Evolutionary conservation across 1,140 invertebrate genomes (phyloP), one percentile per base, ranked within the genome.

Genomic region (Onthophagus taurus): DNA sequence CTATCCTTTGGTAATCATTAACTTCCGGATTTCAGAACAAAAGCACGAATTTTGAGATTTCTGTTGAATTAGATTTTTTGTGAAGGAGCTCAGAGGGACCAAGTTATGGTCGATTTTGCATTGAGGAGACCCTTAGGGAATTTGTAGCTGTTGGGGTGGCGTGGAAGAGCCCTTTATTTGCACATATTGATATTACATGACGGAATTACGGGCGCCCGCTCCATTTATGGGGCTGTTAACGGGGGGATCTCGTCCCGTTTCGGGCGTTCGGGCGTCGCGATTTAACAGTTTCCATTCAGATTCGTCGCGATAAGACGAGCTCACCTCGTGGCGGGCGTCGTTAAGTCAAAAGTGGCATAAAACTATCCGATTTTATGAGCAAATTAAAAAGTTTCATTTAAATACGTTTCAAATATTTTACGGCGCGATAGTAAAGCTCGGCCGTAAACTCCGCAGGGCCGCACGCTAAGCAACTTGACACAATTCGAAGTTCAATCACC

Each of bases 361-460:
- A 57, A 57, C 49, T 57, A 59, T 56, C 48, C 55, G 57, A 57
- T 59, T 57, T 59, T 59, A 59, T 51, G 57, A 47, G 41, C 52
- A 57, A 59, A 59, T 59, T 59, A 59, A 59, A 59, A 59, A 59
- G 53, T 55, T 53, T 52, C 57, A 53, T 59, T 59, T 59, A 59
- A 58, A 59, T 56, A 59, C 51, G 47, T 59, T 59, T 52, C 31
- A 51, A 57, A 59, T 57, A 57, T 57, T 59, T 59, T 59, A 59
- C 45, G 49, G 50, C 50, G 45, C 48, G 52, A 59, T 55, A 53
- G 53, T 59, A 59, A 59, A 59, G 48, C 49, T 29, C 47, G 41
- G 46, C 54, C 47, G 50, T 59, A 59, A 59, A 59, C 9, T 21
- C 13, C 34, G 48, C 46, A 49, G 44, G 51, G 55, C 50, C 54